These are phyloP conservation scores for Aurelia aurita complex sp. Pacific DNA, from an alignment of 30 jellyfish, hydroid and myxozoan genomes.

Conservation along the genomic window DNA sequence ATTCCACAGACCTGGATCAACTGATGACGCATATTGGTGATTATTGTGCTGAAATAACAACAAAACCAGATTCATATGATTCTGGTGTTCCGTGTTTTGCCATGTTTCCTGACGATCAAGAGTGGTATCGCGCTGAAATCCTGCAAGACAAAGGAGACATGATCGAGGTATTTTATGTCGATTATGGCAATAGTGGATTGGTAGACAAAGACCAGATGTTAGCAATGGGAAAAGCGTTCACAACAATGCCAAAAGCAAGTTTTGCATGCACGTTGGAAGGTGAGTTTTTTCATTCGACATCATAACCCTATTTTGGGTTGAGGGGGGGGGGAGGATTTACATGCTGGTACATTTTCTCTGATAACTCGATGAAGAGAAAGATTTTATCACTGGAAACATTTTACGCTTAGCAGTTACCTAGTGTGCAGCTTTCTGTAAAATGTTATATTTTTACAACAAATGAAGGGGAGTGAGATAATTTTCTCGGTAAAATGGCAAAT, in stretches of 20 bases:
- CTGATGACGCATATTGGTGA: slow-evolving; percentile 65
- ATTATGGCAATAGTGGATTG: slow-evolving; percentile 60
- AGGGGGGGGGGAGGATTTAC: too few relatives aligned
- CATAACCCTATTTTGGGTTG: too few relatives aligned
- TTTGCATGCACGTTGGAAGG: slow-evolving; percentile 57
- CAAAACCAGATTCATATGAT: neutral
- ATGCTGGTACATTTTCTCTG: too few relatives aligned
- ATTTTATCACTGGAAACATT: too few relatives aligned
- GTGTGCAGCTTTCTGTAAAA: neutral
- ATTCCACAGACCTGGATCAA: slow-evolving; percentile 44
- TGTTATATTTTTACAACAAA: neutral
- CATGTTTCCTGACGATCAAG: slow-evolving; percentile 52
- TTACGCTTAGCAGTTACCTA: too few relatives aligned
- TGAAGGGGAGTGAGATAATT: neutral
- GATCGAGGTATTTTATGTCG: slow-evolving; percentile 45
- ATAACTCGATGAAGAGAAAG: too few relatives aligned
- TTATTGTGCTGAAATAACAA: slow-evolving; percentile 41
- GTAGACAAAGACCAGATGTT: slow-evolving; percentile 21
- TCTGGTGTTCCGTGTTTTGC: slow-evolving; percentile 66
- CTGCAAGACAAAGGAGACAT: slow-evolving; percentile 18
- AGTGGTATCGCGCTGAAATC: slow-evolving; percentile 82
- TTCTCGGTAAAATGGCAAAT: too few relatives aligned
- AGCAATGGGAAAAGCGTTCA: slow-evolving; percentile 14
- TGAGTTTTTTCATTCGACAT: neutral
- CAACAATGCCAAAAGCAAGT: slow-evolving; percentile 59